Evolutionary conservation across 2,797 vertebrate genomes (phyloP).

Genomic region (Thalassophryne amazonica): DNA sequence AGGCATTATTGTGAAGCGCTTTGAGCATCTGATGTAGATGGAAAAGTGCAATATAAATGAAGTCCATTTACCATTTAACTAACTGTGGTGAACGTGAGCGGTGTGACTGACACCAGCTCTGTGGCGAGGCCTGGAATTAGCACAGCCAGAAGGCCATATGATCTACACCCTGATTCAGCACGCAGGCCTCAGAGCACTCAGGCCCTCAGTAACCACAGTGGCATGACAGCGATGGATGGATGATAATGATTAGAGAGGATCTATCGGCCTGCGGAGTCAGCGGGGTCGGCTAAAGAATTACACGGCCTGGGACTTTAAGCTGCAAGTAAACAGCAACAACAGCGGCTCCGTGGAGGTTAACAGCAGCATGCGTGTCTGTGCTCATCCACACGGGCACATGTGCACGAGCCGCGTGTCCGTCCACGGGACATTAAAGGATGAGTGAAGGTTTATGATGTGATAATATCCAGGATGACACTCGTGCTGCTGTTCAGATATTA

Average conservation of each 20-base stretch:
- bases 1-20: too few species aligned
- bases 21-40: too few species aligned
- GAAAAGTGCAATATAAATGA: too few species aligned
- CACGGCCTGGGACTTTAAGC: constrained; percentile 34
- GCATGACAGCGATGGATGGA: background rate
- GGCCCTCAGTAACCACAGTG: constrained; percentile 20
- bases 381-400: background rate
- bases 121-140: constrained; percentile 30
- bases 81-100: too few species aligned
- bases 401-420: constrained; percentile 12
- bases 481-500: constrained; percentile 39
- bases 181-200: constrained; percentile 17
- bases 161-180: constrained; percentile 14
- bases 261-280: constrained; percentile 21
- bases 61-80: too few species aligned
- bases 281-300: constrained; percentile 42
- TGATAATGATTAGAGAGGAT: too few species aligned
- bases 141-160: constrained; percentile 10
- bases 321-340: constrained; percentile 50
- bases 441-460: constrained; percentile 53
- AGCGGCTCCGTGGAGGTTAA: background rate
- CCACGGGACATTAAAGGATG: constrained; percentile 42
- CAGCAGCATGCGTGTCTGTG: background rate
- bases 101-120: too few species aligned
- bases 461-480: constrained; percentile 58